These are phyloP conservation scores for Oreortyx pictus DNA, from an alignment of 2,797 vertebrate species.

Conservation along the genomic window DNA sequence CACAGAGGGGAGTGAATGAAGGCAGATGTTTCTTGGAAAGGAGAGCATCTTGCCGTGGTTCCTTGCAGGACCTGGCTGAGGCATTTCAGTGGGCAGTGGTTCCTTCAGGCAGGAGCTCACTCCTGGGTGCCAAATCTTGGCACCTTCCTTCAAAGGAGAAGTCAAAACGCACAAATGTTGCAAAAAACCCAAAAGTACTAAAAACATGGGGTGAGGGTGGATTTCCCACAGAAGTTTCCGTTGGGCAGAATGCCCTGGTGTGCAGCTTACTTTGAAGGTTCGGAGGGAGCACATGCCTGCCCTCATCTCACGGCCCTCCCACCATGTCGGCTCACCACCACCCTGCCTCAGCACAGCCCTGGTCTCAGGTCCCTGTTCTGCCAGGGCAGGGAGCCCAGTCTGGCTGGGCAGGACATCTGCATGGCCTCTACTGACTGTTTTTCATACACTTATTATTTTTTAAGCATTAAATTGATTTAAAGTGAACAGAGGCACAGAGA, in stretches of 20 bases:
- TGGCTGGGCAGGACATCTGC: neutral
- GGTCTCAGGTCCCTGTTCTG: neutral
- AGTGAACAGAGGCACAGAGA: neutral
- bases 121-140: neutral
- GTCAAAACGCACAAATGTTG: neutral
- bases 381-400: fast-evolving
- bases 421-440: fast-evolving
- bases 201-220: neutral
- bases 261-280: neutral
- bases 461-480: neutral
- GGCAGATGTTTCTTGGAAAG: neutral
- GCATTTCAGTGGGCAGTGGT: neutral
- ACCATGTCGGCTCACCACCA: neutral
- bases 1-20: neutral
- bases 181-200: neutral
- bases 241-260: neutral
- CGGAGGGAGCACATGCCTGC: neutral
- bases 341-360: neutral
- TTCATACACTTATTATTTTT: neutral
- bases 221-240: neutral
- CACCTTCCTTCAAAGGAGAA: neutral
- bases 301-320: neutral
- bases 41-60: neutral
- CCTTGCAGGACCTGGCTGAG: fast-evolving
- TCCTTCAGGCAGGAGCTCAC: neutral